phyloP scores from a whole-genome alignment of 2,888 invertebrate genomes.

The Ligdia adustata region DNA sequence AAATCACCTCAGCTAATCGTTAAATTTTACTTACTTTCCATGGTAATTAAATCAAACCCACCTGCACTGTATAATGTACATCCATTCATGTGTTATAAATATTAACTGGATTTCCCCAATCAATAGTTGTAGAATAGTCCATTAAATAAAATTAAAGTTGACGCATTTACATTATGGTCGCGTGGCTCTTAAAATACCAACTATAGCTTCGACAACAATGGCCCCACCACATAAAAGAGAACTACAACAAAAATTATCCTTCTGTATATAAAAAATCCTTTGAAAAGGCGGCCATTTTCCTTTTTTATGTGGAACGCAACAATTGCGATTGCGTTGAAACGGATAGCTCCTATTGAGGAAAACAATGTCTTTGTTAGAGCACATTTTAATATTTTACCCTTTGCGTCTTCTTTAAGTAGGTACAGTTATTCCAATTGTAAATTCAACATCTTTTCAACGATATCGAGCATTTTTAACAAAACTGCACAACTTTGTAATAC shows the following conservation, averaged over 20 bases:
- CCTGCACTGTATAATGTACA: too few relatives aligned
- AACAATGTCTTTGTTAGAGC: constrained; percentile 47
- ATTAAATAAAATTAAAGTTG: constrained; percentile 46
- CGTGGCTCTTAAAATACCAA: too few relatives aligned
- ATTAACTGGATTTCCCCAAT: background rate
- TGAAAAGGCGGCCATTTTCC: constrained; percentile 54
- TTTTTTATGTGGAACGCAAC: constrained; percentile 51
- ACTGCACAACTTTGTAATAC: too few relatives aligned
- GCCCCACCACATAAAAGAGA: constrained; percentile 51
- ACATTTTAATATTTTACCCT: constrained; percentile 34
- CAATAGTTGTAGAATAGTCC: constrained; percentile 31
- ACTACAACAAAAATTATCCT: constrained; percentile 66
- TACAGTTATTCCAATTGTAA: constrained; percentile 13
- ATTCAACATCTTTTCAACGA: background rate
- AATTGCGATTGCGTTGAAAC: constrained; percentile 43
- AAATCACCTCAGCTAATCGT: too few relatives aligned
- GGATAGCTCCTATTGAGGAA: constrained; percentile 46
- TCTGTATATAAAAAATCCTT: constrained; percentile 67
- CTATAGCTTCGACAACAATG: constrained; percentile 51
- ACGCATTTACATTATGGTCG: constrained; percentile 49
- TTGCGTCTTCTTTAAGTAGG: constrained; percentile 17
- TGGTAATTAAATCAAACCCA: too few relatives aligned
- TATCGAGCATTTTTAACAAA: background rate
- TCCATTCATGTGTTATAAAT: background rate
- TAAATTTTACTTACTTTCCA: too few relatives aligned